Evolutionary conservation across 2,113 vertebrate species (phyloP).

Genomic region (Glareola pratincola): DNA sequence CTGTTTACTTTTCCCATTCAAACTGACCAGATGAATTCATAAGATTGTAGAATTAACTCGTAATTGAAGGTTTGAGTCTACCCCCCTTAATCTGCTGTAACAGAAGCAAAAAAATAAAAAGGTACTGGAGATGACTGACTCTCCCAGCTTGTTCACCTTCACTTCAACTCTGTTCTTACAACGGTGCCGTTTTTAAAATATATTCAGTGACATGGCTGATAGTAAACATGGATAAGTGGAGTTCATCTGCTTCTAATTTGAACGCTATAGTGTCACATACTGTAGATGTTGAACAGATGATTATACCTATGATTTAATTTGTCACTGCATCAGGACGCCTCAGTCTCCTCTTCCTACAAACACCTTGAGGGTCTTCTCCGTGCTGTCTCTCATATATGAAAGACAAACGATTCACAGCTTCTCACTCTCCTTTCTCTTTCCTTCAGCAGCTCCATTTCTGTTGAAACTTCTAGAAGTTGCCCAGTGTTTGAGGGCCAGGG

Average conservation of each 20-base stretch:
- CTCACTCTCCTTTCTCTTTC: background rate
- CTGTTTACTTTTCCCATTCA: background rate
- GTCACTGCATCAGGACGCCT: background rate
- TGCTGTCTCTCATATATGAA: no score
- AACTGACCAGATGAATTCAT: background rate
- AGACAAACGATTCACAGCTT: background rate
- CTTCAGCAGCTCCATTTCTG: background rate
- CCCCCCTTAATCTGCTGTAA: background rate
- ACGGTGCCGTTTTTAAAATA: background rate
- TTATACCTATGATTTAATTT: background rate
- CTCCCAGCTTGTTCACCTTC: background rate
- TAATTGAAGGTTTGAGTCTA: background rate
- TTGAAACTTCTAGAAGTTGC: background rate
- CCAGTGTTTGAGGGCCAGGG: background rate
- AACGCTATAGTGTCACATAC: rapidly evolving
- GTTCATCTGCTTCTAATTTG: background rate
- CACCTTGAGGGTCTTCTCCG: background rate
- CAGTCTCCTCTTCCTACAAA: background rate
- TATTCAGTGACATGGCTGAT: background rate
- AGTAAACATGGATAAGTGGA: background rate
- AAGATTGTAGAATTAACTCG: background rate
- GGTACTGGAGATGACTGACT: background rate
- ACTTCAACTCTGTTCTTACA: background rate
- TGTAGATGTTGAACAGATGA: background rate
- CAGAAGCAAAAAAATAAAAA: background rate